Conservation (phyloP, 2,888 invertebrate genomes). For the Seladonia tumulorum region DNA sequence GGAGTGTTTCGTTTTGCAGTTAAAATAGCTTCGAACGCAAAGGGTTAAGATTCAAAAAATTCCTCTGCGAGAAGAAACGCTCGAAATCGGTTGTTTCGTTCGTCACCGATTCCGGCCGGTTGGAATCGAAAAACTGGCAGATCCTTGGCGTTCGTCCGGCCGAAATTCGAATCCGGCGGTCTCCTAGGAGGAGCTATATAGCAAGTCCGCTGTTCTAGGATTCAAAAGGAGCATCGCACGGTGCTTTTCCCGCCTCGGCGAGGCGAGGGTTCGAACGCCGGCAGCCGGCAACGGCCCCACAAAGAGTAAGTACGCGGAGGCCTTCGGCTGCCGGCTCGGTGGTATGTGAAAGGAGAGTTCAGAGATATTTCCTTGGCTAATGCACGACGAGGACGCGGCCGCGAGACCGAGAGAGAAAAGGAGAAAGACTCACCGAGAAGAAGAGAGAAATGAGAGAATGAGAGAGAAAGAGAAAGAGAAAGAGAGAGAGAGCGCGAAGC, state of each 20-base stretch:
- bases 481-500: conserved; percentile 20
- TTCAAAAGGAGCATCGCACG: conserved; percentile 32
- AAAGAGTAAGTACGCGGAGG: conserved; percentile 48
- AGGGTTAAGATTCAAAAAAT: too few relatives aligned
- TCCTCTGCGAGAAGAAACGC: too few relatives aligned
- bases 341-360: conserved; percentile 66
- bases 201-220: background rate
- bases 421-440: background rate
- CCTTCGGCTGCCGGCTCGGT: conserved; percentile 49
- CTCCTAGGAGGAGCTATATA: background rate
- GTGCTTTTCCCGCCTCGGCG: conserved; percentile 49
- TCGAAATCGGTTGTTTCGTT: too few relatives aligned
- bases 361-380: conserved; percentile 60
- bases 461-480: conserved; percentile 1
- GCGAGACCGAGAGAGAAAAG: conserved; percentile 16
- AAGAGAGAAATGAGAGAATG: background rate
- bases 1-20: too few relatives aligned
- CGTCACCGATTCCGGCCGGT: too few relatives aligned
- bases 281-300: conserved; percentile 32
- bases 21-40: too few relatives aligned
- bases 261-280: conserved; percentile 15
- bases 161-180: background rate
- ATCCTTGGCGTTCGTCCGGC: accelerated
- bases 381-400: conserved; percentile 46
- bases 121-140: background rate